phyloP scores from a whole-genome alignment of 2,797 vertebrate species.

The Spondyliosoma cantharus region DNA sequence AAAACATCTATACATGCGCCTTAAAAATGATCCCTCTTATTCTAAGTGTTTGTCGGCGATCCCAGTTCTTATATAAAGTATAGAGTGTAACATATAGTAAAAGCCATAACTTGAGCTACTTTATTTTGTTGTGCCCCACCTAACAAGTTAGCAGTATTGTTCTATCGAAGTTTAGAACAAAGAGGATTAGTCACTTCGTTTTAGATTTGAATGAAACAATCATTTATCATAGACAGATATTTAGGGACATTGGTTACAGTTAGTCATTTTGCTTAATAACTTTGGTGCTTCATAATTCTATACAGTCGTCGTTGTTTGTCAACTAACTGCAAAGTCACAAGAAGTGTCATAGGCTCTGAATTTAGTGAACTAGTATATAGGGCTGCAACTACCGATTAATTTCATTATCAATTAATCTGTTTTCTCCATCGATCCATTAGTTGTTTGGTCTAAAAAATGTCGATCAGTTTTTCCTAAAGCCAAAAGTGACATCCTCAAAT shows the following conservation, averaged over 20 bases:
- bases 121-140: neutral
- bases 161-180: neutral
- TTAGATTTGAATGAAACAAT: neutral
- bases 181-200: neutral
- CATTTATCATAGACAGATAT: neutral
- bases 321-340: neutral
- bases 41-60: neutral
- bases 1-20: neutral
- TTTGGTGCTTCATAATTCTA: neutral
- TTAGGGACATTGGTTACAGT: neutral
- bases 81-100: too few relatives aligned
- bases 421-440: too few relatives aligned
- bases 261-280: slow-evolving; percentile 5
- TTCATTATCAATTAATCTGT: too few relatives aligned
- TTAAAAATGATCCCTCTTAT: neutral
- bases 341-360: neutral
- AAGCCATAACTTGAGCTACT: too few relatives aligned
- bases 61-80: neutral
- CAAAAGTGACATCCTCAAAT: too few relatives aligned
- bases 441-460: too few relatives aligned
- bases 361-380: neutral
- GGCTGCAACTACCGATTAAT: too few relatives aligned
- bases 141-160: neutral
- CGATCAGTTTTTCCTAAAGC: too few relatives aligned
- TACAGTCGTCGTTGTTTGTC: neutral